Evolutionary conservation across 2,888 invertebrate species (phyloP).

Genomic region (Hemistola chrysoprasaria): DNA sequence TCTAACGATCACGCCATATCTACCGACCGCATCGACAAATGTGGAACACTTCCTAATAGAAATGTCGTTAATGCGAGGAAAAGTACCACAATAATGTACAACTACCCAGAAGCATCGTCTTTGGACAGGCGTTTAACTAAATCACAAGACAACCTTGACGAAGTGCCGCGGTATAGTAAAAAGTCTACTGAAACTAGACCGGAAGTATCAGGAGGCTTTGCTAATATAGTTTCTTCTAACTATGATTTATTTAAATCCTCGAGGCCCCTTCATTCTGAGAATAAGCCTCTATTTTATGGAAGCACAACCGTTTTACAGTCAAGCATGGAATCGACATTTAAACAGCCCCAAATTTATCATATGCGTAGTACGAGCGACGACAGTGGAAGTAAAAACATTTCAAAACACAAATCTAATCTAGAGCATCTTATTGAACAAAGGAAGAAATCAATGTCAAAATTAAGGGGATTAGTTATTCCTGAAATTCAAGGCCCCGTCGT

Average conservation of each 20-base stretch:
- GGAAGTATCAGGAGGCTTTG: slow-evolving; percentile 79
- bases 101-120: slow-evolving; percentile 60
- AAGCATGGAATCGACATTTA: slow-evolving; percentile 49
- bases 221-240: slow-evolving; percentile 45
- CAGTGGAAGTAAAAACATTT: slow-evolving; percentile 54
- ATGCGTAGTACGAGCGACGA: slow-evolving; percentile 72
- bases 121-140: slow-evolving; percentile 73
- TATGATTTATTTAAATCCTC: slow-evolving; percentile 43
- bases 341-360: slow-evolving; percentile 57
- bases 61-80: slow-evolving; percentile 53
- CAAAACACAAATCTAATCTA: slow-evolving; percentile 84
- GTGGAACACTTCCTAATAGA: slow-evolving; percentile 63
- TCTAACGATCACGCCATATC: slow-evolving; percentile 79
- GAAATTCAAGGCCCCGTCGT: slow-evolving; percentile 86
- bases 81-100: slow-evolving; percentile 53
- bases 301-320: slow-evolving; percentile 68
- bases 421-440: slow-evolving; percentile 91
- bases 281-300: slow-evolving; percentile 71
- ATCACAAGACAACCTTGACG: slow-evolving; percentile 77
- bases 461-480: slow-evolving; percentile 94
- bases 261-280: slow-evolving; percentile 45
- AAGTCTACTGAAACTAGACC: slow-evolving; percentile 61
- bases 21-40: slow-evolving; percentile 67
- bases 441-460: slow-evolving; percentile 90
- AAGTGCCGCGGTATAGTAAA: slow-evolving; percentile 68